Evolutionary conservation across 2,113 vertebrate species (phyloP), one percentile per base, ranked within the genome.

Genomic region (Oxygymnocypris stewartii): DNA sequence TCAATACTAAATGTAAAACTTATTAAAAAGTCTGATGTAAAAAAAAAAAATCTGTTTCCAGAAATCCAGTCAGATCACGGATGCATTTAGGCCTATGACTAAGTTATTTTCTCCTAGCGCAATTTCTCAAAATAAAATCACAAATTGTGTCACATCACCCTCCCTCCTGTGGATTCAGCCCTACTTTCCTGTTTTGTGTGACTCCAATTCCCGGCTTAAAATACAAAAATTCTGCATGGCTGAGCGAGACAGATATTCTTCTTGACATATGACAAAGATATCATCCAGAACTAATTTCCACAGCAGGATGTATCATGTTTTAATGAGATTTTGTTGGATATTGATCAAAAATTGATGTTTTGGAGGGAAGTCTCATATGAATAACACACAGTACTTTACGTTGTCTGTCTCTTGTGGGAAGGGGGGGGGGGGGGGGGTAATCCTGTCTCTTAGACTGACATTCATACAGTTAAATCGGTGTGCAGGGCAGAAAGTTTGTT

Each of bases 281-380:
- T 93, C 92, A 92, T 91, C 90, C 80, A 74, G 91, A 94, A 93
- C 91, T 93, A 93, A 94, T 95, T 94, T 93, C 86, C 87, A 86
- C 91, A 90, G 91, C 90, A 87, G 88, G 91, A 93, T 85, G 91
- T 88, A 91, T 89, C 91, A 91, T 82, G 89, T 88, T 91, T 94
- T 94, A 93, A 95, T 94, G 91, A 93, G 90, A 91, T 94, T 94
- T 94, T 92, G 94, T 95, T 93, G 92, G 91, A 92, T 94, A 94
- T 93, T 92, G 93, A 95, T 94, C 90, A 90, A 91, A 91, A 92
- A 91, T 92, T 92, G 92, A 93, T 94, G 91, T 87, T 87, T 90
- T 87, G 81, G 87, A 37, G 81, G 49, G 65, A 90, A 88, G 90
- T 88, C 84, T 87, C 84, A 79, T 89, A 84, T 88, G 90, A 90